Conservation (phyloP, 2,888 invertebrate species). For the Euplagia quadripunctaria region DNA sequence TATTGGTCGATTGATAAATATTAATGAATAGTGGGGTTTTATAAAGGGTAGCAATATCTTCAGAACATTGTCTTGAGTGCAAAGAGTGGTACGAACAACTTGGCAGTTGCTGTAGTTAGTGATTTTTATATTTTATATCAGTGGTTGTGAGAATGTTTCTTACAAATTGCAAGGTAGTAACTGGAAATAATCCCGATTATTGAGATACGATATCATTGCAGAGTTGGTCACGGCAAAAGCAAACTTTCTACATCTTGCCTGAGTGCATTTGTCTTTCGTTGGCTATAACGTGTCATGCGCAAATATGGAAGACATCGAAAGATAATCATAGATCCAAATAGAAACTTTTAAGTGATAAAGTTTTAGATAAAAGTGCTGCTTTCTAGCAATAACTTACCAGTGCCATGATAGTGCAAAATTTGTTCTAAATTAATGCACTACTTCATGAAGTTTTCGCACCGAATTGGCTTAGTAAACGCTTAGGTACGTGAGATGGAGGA, state of each 20-base stretch:
- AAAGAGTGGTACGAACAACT: no score
- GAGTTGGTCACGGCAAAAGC: not conserved
- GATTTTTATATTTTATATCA: no score
- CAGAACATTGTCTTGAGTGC: no score
- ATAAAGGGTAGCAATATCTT: no score
- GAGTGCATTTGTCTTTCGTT: not conserved
- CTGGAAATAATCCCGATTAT: not conserved
- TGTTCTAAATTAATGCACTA: conserved; percentile 31
- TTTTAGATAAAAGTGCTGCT: conserved; percentile 27
- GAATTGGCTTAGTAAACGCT: conserved; percentile 6
- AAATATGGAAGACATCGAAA: conserved; percentile 28
- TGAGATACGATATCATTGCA: not conserved
- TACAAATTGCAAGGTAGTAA: no score
- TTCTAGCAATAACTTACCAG: conserved; percentile 23
- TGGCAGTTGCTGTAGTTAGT: no score
- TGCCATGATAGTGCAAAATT: conserved; percentile 21
- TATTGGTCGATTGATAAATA: no score
- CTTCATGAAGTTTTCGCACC: conserved; percentile 25
- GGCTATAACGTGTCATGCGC: not conserved
- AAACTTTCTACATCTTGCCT: not conserved
- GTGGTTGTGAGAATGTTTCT: no score
- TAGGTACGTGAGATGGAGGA: not conserved
- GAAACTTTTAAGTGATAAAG: conserved; percentile 30
- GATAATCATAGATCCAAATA: conserved; percentile 35
- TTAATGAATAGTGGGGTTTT: no score